A percentile compares a stretch with the other conserved stretches of the same genome.
These are phyloP conservation scores for Eristalinus sepulchralis DNA, from an alignment of 2,888 invertebrate genomes.

Conservation along the genomic window DNA sequence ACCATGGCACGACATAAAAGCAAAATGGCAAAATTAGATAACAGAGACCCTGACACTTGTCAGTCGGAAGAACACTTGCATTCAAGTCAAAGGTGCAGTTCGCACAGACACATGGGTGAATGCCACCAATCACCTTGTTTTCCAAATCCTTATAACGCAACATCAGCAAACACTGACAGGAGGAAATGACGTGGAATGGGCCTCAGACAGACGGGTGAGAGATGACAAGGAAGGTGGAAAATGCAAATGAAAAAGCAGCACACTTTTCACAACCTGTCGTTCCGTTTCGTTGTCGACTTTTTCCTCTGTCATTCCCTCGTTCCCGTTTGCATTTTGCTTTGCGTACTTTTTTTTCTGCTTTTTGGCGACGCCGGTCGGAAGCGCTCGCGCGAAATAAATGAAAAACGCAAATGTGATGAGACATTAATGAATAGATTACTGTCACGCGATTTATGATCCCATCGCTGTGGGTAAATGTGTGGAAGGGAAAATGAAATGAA, in stretches of 20 bases:
- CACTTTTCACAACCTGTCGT: constrained; percentile 30
- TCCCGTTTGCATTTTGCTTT: background rate
- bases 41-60: constrained; percentile 64
- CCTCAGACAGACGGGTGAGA: constrained; percentile 4
- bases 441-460: constrained; percentile 73
- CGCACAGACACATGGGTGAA: constrained; percentile 34
- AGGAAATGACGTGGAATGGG: constrained; percentile 30
- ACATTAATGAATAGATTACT: constrained; percentile 74
- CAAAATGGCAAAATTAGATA: constrained; percentile 66
- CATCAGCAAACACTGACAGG: constrained; percentile 27
- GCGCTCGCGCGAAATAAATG: constrained; percentile 59
- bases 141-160: constrained; percentile 50
- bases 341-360: background rate
- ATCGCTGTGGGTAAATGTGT: constrained; percentile 22
- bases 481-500: constrained; percentile 21
- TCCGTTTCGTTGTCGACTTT: constrained; percentile 1
- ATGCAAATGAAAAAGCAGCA: constrained; percentile 15
- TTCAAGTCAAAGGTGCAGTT: constrained; percentile 65
- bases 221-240: constrained; percentile 4
- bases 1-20: constrained; percentile 64
- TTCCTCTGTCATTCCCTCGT: background rate
- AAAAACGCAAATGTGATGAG: constrained; percentile 73
- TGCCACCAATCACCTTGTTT: constrained; percentile 25
- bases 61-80: constrained; percentile 60
- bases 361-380: constrained; percentile 9